A percentile compares a stretch with the other conserved stretches of the same genome.
Conservation (phyloP, 2,113 vertebrate genomes). For the Aythya baeri region DNA sequence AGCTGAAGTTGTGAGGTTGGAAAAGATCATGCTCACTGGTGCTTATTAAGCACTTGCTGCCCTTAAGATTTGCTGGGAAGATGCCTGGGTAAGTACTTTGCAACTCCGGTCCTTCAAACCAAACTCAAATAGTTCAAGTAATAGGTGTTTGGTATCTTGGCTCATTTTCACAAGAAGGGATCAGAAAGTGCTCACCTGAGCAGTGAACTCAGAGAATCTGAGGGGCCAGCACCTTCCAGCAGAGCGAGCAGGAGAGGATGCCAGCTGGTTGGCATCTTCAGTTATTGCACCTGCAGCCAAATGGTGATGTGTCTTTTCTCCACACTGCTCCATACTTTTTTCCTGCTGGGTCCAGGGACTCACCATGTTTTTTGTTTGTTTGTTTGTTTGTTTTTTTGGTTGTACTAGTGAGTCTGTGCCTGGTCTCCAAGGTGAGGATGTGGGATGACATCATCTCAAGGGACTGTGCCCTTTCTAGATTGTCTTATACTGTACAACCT, state of each 20-base stretch:
- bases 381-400: not conserved
- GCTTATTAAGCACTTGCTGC: not conserved
- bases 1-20: not conserved
- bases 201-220: not conserved
- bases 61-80: not conserved
- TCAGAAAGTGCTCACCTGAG: not conserved
- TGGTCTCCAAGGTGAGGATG: not conserved
- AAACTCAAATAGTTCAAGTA: not conserved
- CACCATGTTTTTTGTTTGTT: too few species aligned
- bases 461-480: not conserved
- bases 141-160: not conserved
- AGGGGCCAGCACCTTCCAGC: not conserved
- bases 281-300: not conserved
- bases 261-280: not conserved
- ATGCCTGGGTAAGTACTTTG: not conserved
- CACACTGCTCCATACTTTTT: accelerated
- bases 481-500: not conserved
- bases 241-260: not conserved
- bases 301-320: accelerated
- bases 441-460: not conserved
- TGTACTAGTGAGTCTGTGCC: not conserved
- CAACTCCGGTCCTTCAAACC: not conserved
- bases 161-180: not conserved
- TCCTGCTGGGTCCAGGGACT: not conserved
- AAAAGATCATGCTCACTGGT: not conserved